phyloP scores from a whole-genome alignment of 1,140 invertebrate species.

The Scaptodrosophila lebanonensis region DNA sequence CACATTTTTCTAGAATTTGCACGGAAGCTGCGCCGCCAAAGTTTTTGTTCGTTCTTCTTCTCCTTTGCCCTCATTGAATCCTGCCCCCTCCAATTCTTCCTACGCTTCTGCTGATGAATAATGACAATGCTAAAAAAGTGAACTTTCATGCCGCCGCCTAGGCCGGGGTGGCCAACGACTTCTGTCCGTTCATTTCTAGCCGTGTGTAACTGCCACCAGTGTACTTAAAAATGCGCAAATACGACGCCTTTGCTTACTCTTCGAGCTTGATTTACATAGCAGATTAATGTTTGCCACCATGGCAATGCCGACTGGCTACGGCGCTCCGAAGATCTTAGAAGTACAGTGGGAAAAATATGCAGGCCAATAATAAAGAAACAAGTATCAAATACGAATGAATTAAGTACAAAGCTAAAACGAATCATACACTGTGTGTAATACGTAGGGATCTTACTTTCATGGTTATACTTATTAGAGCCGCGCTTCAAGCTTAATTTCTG shows the following conservation, averaged over 20 bases:
- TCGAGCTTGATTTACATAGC: conserved; percentile 44
- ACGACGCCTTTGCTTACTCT: conserved; percentile 36
- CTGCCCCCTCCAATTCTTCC: background rate
- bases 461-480: too few species aligned
- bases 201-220: conserved; percentile 12
- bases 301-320: too few species aligned
- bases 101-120: conserved; percentile 56
- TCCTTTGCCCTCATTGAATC: background rate
- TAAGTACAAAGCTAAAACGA: too few species aligned
- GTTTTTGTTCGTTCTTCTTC: too few species aligned
- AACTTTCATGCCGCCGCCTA: conserved; percentile 43
- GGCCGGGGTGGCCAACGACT: background rate
- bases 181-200: background rate
- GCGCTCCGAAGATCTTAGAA: too few species aligned
- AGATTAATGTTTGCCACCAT: conserved; percentile 41
- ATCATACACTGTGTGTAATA: too few species aligned
- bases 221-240: conserved; percentile 51
- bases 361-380: too few species aligned
- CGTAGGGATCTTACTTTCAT: too few species aligned
- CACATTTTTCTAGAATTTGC: conserved; percentile 34
- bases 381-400: too few species aligned
- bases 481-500: too few species aligned
- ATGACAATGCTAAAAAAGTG: conserved; percentile 56
- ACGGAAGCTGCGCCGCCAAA: conserved; percentile 26
- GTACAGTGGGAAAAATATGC: too few species aligned